Percentiles rank a stretch among this genome's conserved stretches.
These are phyloP conservation scores for Dicrostonyx torquatus DNA, from an alignment of 2,797 vertebrate species.

Conservation along the genomic window DNA sequence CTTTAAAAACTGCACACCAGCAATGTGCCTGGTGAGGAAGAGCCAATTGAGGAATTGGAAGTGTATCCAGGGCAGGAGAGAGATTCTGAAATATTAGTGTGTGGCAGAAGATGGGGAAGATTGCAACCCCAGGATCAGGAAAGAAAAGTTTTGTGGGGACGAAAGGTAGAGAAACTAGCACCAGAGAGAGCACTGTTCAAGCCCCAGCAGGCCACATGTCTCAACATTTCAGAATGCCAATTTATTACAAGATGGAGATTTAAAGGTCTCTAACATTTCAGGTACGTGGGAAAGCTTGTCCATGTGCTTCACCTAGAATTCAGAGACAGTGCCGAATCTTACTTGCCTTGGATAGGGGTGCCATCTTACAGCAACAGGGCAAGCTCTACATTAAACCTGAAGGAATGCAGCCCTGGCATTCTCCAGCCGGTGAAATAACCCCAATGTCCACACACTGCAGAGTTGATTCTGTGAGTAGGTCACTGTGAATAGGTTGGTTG, in stretches of 20 bases:
- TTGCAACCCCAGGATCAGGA: neutral
- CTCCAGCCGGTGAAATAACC: neutral
- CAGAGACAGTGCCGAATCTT: neutral
- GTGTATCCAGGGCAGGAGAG: slow-evolving; percentile 5
- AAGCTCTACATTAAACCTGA: neutral
- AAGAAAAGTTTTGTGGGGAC: neutral
- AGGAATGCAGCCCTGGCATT: neutral
- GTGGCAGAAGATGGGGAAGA: neutral
- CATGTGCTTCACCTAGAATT: neutral
- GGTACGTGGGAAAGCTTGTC: neutral
- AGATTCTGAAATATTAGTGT: slow-evolving; percentile 28
- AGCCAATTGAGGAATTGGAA: slow-evolving; percentile 48
- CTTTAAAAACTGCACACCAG: slow-evolving; percentile 61
- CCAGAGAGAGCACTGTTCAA: neutral
- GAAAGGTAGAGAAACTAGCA: neutral
- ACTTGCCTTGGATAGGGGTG: neutral
- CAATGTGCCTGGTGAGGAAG: slow-evolving; percentile 42
- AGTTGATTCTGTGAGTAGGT: neutral
- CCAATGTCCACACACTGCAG: too few species aligned
- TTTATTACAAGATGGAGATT: neutral
- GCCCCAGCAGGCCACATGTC: neutral
- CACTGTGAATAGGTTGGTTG: neutral
- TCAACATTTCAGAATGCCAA: neutral
- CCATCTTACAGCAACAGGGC: neutral
- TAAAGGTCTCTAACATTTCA: neutral